These are phyloP conservation scores for Diadema setosum DNA, from an alignment of 35 echinoderm and acorn worm genomes.

Conservation along the genomic window DNA sequence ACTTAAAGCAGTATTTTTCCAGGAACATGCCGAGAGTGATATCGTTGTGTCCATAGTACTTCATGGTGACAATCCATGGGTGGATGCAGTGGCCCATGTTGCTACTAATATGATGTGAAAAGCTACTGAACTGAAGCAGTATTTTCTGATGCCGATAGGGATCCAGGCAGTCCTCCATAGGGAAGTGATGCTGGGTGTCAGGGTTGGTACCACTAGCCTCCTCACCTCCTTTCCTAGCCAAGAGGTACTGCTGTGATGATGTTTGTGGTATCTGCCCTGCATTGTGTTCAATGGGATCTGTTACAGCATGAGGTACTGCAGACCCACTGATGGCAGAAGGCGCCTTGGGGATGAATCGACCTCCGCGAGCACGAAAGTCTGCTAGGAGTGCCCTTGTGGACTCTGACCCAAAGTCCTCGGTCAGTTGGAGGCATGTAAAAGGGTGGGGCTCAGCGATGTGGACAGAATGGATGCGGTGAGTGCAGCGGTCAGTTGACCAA, in stretches of 20 bases:
- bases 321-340: not conserved
- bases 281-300: not conserved
- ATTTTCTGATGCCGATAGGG: slow-evolving; percentile 77
- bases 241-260: not conserved
- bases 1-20: slow-evolving; percentile 97
- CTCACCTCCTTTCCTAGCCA: not conserved
- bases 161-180: slow-evolving; percentile 68
- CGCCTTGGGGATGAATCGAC: slow-evolving; percentile 41
- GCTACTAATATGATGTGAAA: slow-evolving; percentile 63
- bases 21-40: slow-evolving; percentile 90
- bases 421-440: slow-evolving; percentile 53
- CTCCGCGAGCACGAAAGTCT: slow-evolving; percentile 79
- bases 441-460: slow-evolving; percentile 43
- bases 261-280: not conserved
- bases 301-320: not conserved
- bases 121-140: slow-evolving; percentile 76
- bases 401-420: slow-evolving; percentile 31
- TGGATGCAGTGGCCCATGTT: slow-evolving; percentile 79
- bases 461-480: slow-evolving; percentile 37
- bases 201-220: not conserved
- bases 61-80: slow-evolving; percentile 85
- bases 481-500: slow-evolving; percentile 56
- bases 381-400: slow-evolving; percentile 52
- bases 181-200: not conserved
- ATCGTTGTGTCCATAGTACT: slow-evolving; percentile 87